A percentile compares a stretch with the other conserved stretches of the same genome.
These are phyloP conservation scores for Malacoctenus gilli DNA, from an alignment of 2,797 vertebrate genomes.

Conservation along the genomic window DNA sequence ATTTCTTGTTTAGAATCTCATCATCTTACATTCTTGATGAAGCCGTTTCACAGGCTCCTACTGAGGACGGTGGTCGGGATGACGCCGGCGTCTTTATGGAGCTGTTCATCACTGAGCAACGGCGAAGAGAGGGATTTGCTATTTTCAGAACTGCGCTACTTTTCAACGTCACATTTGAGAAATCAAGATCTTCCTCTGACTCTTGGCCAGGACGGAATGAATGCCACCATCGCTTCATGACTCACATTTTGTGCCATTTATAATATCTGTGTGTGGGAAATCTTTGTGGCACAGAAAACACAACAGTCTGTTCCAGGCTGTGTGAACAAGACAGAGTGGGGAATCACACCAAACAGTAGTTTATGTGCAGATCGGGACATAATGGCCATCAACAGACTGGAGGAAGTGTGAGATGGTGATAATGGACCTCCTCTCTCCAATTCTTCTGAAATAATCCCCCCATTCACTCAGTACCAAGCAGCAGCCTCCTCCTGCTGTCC, in stretches of 20 bases:
- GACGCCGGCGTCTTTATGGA: no score
- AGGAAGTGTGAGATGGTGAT: conserved; percentile 70
- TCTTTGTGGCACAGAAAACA: conserved; percentile 13
- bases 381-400: conserved; percentile 54
- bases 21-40: no score
- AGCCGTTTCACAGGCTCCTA: no score
- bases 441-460: conserved; percentile 71
- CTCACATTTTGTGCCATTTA: conserved; percentile 15
- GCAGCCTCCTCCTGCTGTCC: conserved; percentile 72
- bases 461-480: conserved; percentile 76
- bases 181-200: not conserved
- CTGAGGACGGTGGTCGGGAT: no score
- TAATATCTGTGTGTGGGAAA: conserved; percentile 2
- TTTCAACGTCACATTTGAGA: no score
- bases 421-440: conserved; percentile 73
- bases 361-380: conserved; percentile 44
- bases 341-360: conserved; percentile 44
- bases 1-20: no score
- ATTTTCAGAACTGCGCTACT: no score
- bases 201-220: not conserved
- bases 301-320: conserved; percentile 21
- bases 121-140: no score
- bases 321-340: conserved; percentile 23
- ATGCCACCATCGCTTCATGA: not conserved
- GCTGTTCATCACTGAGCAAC: no score